Evolutionary conservation across 2,797 vertebrate species (phyloP).

Genomic region (Peromyscus attwateri): DNA sequence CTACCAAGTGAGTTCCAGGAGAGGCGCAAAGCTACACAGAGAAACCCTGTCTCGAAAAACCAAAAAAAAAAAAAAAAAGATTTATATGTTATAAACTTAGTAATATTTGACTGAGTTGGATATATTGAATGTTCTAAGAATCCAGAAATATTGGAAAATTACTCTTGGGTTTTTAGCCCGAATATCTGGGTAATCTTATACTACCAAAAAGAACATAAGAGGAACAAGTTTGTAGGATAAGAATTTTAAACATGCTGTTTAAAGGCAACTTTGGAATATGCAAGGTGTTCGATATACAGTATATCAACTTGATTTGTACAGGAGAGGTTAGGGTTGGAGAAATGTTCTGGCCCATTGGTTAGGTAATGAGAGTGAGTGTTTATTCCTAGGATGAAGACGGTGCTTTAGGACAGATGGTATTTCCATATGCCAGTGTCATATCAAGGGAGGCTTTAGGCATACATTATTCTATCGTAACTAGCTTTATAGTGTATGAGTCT

Average conservation of each 20-base stretch:
- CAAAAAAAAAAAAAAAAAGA: too few species aligned
- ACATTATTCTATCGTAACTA: not conserved
- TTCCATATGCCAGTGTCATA: slow-evolving; percentile 30
- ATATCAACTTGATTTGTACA: not conserved
- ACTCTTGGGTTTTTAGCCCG: slow-evolving; percentile 9
- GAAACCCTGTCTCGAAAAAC: too few species aligned
- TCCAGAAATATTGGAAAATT: slow-evolving; percentile 37
- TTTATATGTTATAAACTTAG: slow-evolving; percentile 8
- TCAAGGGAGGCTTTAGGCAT: not conserved
- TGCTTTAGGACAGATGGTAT: not conserved
- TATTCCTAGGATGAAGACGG: not conserved
- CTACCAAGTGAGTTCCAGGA: too few species aligned
- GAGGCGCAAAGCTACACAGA: too few species aligned
- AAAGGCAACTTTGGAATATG: slow-evolving; percentile 38
- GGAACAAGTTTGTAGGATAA: not conserved
- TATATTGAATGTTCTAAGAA: not conserved
- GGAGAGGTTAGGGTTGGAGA: not conserved
- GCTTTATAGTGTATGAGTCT: slow-evolving; percentile 21
- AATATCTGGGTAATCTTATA: slow-evolving; percentile 50
- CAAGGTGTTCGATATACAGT: not conserved
- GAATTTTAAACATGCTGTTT: slow-evolving; percentile 30
- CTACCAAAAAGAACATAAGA: slow-evolving; percentile 9
- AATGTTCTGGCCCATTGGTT: not conserved
- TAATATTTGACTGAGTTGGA: not conserved
- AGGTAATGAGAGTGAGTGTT: not conserved